phyloP scores from a whole-genome alignment of 2,888 invertebrate species.

The Dryococelus australis region DNA sequence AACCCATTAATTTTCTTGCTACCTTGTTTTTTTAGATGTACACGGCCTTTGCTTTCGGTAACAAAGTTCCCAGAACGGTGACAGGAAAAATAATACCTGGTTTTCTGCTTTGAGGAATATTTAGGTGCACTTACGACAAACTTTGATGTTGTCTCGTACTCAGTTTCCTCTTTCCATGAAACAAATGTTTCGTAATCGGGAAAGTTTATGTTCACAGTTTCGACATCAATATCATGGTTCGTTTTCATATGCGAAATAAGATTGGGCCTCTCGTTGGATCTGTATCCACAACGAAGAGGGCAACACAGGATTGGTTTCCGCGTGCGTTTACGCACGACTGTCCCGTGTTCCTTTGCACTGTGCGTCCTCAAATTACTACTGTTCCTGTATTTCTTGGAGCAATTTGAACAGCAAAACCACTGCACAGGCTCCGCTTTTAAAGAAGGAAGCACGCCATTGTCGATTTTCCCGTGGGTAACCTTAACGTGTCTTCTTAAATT shows the following conservation, averaged over 20 bases:
- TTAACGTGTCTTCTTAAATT: neutral
- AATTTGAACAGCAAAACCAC: neutral
- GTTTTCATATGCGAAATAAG: neutral
- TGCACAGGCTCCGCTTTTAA: neutral
- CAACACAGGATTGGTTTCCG: neutral
- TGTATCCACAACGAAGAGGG: neutral
- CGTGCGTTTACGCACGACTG: neutral
- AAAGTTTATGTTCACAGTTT: neutral
- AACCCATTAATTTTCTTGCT: constrained; percentile 16
- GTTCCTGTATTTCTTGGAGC: neutral
- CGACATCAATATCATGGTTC: neutral
- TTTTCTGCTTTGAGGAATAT: neutral
- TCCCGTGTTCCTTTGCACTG: neutral
- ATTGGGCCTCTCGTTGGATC: neutral
- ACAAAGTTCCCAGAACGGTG: constrained; percentile 16
- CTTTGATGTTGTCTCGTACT: neutral
- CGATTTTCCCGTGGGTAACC: neutral
- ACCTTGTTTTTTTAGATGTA: neutral
- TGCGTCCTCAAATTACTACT: neutral
- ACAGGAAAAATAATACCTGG: neutral
- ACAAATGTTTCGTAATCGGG: neutral
- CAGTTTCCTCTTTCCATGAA: neutral
- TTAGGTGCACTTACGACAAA: neutral
- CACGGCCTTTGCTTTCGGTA: neutral
- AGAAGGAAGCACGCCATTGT: neutral